These are phyloP conservation scores for Coreius guichenoti DNA, from an alignment of 2,797 vertebrate species.

Conservation along the genomic window DNA sequence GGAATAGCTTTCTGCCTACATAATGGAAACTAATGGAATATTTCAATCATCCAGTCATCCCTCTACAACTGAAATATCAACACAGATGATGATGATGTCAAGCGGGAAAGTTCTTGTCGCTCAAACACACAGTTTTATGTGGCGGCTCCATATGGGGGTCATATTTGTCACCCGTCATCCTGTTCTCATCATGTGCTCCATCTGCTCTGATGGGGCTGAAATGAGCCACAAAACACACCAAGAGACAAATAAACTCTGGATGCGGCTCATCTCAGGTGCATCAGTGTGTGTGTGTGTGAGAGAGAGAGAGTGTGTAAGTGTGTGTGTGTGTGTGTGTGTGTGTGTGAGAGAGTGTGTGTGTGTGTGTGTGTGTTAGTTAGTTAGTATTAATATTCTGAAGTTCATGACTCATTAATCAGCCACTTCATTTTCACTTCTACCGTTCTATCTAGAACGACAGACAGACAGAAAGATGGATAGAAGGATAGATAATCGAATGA, in stretches of 20 bases:
- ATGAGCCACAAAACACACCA: conserved; percentile 2
- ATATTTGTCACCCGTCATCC: background rate
- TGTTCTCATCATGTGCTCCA: background rate
- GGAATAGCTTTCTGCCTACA: background rate
- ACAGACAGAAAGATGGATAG: no score
- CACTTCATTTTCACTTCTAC: background rate
- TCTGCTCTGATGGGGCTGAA: background rate
- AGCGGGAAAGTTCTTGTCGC: background rate
- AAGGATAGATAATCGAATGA: no score
- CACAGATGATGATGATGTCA: background rate
- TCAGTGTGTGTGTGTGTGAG: background rate
- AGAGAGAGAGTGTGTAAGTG: no score
- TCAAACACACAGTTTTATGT: background rate
- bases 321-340: background rate
- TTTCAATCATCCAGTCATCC: background rate
- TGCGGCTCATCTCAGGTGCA: background rate
- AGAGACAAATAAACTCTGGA: background rate
- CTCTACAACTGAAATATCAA: background rate
- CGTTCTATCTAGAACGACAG: no score
- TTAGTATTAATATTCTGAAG: no score
- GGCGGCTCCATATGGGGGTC: background rate
- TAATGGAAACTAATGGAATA: conserved; percentile 1
- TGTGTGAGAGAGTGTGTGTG: background rate
- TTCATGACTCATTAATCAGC: conserved; percentile 1
- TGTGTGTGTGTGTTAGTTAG: no score